Percentiles rank a stretch among this genome's conserved stretches.
These are phyloP conservation scores for Catocala fraxini DNA, from an alignment of 2,888 invertebrate species.

Conservation along the genomic window DNA sequence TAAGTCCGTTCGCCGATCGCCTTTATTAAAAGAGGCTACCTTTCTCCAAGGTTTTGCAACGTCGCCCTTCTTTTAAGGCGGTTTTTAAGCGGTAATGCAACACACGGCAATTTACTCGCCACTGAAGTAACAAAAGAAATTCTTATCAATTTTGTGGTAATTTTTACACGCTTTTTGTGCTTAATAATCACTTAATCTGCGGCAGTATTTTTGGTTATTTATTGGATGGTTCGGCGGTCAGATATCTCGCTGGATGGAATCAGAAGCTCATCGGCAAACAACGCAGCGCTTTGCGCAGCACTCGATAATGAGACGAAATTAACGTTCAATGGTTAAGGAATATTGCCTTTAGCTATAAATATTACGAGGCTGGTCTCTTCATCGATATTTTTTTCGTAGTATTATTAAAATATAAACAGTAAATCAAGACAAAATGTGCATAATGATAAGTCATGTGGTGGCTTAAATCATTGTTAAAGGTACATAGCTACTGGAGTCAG, in stretches of 20 bases:
- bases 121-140: conserved; percentile 70
- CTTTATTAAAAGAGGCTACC: conserved; percentile 81
- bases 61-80: conserved; percentile 76
- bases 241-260: conserved; percentile 51
- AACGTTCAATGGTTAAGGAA: conserved; percentile 57
- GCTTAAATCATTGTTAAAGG: not conserved
- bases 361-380: conserved; percentile 51
- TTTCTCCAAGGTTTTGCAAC: conserved; percentile 84
- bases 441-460: conserved; percentile 14
- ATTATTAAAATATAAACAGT: conserved; percentile 43
- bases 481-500: conserved; percentile 31
- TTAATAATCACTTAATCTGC: conserved; percentile 78
- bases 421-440: conserved; percentile 31
- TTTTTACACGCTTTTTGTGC: conserved; percentile 65
- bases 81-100: conserved; percentile 59
- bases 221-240: conserved; percentile 49
- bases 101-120: conserved; percentile 62
- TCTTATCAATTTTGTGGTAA: conserved; percentile 71
- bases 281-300: conserved; percentile 46
- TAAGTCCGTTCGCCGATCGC: conserved; percentile 80
- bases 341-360: conserved; percentile 58
- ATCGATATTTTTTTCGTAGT: conserved; percentile 47
- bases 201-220: conserved; percentile 63
- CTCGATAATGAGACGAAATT: conserved; percentile 64
- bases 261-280: conserved; percentile 63